phyloP scores from a whole-genome alignment of 2,797 vertebrate species.

The Ceyx erithaca region DNA sequence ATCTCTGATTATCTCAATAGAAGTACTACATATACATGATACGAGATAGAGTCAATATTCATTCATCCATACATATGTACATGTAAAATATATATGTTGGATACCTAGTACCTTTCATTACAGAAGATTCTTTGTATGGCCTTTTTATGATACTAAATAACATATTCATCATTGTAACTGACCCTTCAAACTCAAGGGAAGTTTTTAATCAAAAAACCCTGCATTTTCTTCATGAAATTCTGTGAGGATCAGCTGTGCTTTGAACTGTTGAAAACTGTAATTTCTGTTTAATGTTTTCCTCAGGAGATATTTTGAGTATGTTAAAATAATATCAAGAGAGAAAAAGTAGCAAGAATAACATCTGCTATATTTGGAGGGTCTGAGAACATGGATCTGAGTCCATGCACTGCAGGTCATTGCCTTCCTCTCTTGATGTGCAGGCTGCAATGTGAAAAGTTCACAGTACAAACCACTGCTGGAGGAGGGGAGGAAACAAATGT shows the following conservation, averaged over 20 bases:
- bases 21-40: background rate
- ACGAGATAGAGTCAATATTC: background rate
- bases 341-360: conserved; percentile 25
- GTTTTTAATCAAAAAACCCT: background rate
- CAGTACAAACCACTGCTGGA: background rate
- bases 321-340: conserved; percentile 35
- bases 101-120: background rate
- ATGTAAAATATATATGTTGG: background rate
- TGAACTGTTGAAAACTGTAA: conserved; percentile 27
- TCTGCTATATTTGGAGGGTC: background rate
- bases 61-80: background rate
- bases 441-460: conserved; percentile 34
- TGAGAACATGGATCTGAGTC: background rate
- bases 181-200: background rate
- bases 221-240: background rate
- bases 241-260: conserved; percentile 56
- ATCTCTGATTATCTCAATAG: background rate
- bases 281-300: conserved; percentile 22
- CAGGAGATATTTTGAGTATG: conserved; percentile 19
- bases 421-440: background rate
- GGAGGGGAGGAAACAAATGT: conserved; percentile 6
- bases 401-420: background rate
- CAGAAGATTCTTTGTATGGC: background rate
- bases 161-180: background rate
- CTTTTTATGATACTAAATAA: background rate